These are phyloP conservation scores for Gambusia affinis DNA, from an alignment of 2,113 vertebrate species.

Conservation along the genomic window DNA sequence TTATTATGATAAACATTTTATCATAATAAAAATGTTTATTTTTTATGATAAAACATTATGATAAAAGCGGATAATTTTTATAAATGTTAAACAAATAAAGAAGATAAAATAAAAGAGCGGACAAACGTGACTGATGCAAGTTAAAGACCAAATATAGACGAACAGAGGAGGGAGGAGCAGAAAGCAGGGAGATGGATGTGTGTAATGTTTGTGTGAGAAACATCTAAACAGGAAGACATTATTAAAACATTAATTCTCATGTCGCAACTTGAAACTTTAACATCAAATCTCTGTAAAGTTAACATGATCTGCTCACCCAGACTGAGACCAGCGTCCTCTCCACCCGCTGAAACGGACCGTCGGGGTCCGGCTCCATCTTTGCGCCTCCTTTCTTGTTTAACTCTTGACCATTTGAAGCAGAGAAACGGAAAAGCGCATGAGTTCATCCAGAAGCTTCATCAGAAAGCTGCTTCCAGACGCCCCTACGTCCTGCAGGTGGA, in stretches of 20 bases:
- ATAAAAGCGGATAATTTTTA: too few species aligned
- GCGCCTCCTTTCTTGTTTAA: background rate
- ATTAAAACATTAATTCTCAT: background rate
- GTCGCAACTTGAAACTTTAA: background rate
- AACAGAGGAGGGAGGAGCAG: background rate
- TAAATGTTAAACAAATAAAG: too few species aligned
- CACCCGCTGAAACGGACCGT: conserved; percentile 35
- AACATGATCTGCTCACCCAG: conserved; percentile 70
- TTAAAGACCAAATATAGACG: too few species aligned
- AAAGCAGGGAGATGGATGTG: background rate
- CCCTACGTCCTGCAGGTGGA: background rate
- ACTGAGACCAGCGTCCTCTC: conserved; percentile 74
- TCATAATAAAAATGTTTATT: too few species aligned
- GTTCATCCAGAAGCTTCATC: background rate
- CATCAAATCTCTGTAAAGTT: background rate
- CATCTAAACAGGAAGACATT: background rate
- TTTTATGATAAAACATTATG: too few species aligned
- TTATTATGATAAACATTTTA: too few species aligned
- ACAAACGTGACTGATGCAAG: background rate
- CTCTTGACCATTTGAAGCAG: background rate
- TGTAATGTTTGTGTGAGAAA: background rate
- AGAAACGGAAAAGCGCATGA: background rate
- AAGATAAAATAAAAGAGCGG: background rate
- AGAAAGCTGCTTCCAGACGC: background rate
- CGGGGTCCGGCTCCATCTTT: conserved; percentile 72